Evolutionary conservation across 2,888 invertebrate species (phyloP).

Genomic region (Frankliniella intonsa): DNA sequence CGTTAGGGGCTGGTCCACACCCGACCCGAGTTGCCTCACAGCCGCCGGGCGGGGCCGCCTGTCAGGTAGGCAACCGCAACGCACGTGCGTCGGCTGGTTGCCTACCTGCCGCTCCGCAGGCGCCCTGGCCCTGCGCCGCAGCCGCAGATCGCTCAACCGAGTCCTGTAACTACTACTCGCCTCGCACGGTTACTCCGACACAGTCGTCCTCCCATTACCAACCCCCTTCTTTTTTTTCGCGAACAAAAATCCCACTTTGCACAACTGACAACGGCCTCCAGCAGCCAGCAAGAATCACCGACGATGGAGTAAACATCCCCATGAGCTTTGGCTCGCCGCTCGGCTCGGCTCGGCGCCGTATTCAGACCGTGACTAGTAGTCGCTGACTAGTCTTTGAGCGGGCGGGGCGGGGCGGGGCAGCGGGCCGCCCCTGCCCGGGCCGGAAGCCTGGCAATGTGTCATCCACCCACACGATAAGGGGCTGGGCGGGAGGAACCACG

Average conservation of each 20-base stretch:
- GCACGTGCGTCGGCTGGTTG: background rate
- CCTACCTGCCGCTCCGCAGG: constrained; percentile 1
- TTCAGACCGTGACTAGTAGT: constrained; percentile 9
- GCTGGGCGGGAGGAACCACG: no score
- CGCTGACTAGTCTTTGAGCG: background rate
- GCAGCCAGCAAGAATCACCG: background rate
- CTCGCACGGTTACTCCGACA: no score
- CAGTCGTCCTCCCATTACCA: no score
- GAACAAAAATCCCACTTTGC: background rate
- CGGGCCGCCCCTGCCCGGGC: background rate
- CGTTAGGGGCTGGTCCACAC: no score
- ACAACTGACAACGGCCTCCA: background rate
- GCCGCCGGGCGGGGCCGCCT: background rate
- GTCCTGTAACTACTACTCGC: no score
- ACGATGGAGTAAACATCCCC: constrained; percentile 6
- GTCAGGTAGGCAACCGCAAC: background rate
- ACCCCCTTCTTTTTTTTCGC: no score
- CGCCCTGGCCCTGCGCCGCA: background rate
- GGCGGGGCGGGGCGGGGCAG: background rate
- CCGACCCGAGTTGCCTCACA: no score
- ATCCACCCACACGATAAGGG: no score
- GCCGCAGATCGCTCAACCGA: background rate
- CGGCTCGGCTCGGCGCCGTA: background rate
- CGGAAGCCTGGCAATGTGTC: background rate
- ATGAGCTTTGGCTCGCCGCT: background rate